Evolutionary conservation across 2,797 vertebrate species (phyloP).

Genomic region (Myoxocephalus aenaeus): DNA sequence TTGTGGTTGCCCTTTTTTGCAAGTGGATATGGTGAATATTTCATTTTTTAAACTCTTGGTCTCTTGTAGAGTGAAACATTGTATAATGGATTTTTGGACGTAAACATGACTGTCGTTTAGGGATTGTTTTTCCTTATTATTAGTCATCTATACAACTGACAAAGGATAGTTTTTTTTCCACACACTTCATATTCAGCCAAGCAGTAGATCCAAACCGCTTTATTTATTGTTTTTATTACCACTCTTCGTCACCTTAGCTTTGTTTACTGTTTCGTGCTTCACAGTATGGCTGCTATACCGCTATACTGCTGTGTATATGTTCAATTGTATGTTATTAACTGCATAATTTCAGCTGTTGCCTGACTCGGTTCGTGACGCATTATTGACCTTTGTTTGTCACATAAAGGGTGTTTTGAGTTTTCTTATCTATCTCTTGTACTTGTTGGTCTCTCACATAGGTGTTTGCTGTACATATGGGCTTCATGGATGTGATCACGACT

Average conservation of each 20-base stretch:
- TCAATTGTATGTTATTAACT: neutral
- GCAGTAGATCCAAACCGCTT: neutral
- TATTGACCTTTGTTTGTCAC: neutral
- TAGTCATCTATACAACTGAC: neutral
- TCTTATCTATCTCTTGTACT: neutral
- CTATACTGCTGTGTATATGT: neutral
- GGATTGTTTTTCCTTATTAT: neutral
- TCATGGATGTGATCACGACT: neutral
- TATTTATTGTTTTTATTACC: neutral
- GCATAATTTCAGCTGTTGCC: neutral
- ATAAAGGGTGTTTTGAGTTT: neutral
- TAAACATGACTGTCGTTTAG: neutral
- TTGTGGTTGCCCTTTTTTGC: neutral
- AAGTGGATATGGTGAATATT: neutral
- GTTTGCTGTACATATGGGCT: neutral
- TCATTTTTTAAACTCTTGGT: too few species aligned
- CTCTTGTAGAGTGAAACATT: neutral
- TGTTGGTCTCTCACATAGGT: neutral
- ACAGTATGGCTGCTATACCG: neutral
- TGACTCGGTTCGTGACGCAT: neutral
- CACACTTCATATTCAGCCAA: neutral
- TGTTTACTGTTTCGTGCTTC: neutral
- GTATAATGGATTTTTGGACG: neutral
- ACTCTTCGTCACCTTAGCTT: neutral
- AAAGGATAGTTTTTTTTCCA: neutral